Evolutionary conservation across 2,113 vertebrate species (phyloP).

Genomic region (Cichladusa arquata): DNA sequence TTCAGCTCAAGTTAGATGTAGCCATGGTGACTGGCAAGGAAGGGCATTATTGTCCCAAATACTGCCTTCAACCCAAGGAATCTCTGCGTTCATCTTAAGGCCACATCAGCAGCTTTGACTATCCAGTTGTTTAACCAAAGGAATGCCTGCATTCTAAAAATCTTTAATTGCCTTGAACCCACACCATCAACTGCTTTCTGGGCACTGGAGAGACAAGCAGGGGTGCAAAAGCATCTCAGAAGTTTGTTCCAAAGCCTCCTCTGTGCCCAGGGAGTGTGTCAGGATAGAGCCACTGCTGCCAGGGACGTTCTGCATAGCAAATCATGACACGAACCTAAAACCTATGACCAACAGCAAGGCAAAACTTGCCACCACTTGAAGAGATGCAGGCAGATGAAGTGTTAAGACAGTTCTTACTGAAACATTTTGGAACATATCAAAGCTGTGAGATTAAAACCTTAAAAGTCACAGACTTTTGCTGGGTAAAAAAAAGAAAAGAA

Average conservation of each 20-base stretch:
- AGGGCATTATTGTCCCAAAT: conserved; percentile 22
- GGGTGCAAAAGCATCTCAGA: neutral
- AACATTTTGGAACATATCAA: neutral
- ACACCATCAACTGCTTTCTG: neutral
- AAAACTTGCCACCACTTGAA: neutral
- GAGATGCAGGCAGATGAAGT: neutral
- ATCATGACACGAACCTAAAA: neutral
- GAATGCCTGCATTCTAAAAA: neutral
- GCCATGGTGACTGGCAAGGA: conserved; percentile 40
- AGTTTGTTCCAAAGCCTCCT: neutral
- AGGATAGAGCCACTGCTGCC: neutral
- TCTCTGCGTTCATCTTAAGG: neutral
- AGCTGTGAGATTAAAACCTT: neutral
- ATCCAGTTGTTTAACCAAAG: neutral
- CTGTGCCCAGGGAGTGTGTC: rapidly evolving
- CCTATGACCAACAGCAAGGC: neutral
- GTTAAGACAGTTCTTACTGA: neutral
- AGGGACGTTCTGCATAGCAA: rapidly evolving
- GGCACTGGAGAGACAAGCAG: neutral
- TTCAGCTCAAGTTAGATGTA: conserved; percentile 42
- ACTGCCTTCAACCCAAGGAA: neutral
- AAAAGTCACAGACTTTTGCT: neutral
- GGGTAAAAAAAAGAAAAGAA: neutral
- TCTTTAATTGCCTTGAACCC: neutral
- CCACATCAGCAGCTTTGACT: neutral